Evolutionary conservation across 2,888 invertebrate genomes (phyloP), one percentile per base, ranked within the genome.

Genomic region (Epinotia nisella): DNA sequence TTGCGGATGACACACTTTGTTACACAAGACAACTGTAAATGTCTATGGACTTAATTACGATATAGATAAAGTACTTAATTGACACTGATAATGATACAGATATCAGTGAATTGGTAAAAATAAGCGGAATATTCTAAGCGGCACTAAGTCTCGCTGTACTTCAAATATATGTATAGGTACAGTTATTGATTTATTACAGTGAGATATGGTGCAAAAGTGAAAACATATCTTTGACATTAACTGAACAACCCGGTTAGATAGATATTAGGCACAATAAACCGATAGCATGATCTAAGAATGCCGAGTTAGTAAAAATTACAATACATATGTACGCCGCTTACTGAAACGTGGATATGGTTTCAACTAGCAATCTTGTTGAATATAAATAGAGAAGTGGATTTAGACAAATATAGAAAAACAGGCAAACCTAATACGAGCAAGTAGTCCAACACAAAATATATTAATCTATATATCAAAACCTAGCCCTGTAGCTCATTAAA

Each of bases 41-140:
- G n/a, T 58, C 4, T 29, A 17, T 29, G 13, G n/a, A 65, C 35
- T 65, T 35, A 15, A 55, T 55, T 41, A 15, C 53, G n/a, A 56
- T n/a, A 21, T 24, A 9, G 7, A 62, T 4, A 21, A 39, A 35
- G 58, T 71, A 53, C 19, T 60, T 66, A 41, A 51, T 60, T 66
- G 53, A 51, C 53, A 53, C 29, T 17, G 11, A 53, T 71, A 55
- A 41, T 3, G n/a, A 53, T 35, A 9, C 35, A 35, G 35, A 35
- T 66, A 71, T 66, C 59, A 60, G 65, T 19, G 39, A 58, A 53
- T 53, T 19, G 53, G 53, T 60, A 53, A 53, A 66, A 71, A 71
- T 66, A 15, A 24, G 39, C 49, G 24, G 59, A 71, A 59, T 58
- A 17, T 51, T 66, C 17, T 51, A 19, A 66, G 58, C 58, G 39